Percentiles rank a stretch among this genome's conserved stretches.
Evolutionary conservation across 2,888 invertebrate species (phyloP).

Genomic region (Junonia oenone): DNA sequence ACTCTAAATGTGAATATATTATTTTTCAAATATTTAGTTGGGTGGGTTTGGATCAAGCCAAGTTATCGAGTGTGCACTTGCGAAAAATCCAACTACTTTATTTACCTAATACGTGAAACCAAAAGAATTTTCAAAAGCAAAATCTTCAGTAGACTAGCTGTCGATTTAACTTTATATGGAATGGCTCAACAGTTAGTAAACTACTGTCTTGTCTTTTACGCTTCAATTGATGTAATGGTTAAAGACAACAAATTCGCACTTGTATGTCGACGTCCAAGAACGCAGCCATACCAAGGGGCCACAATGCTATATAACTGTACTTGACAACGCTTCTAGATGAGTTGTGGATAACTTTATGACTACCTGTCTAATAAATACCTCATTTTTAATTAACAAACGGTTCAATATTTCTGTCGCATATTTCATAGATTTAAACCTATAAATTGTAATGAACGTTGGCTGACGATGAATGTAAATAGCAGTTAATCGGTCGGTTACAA

Average conservation of each 20-base stretch:
- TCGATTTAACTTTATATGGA: no score
- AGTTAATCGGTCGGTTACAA: slow-evolving; percentile 48
- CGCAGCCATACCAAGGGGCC: slow-evolving; percentile 59
- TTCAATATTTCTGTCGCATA: slow-evolving; percentile 28
- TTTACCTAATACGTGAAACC: no score
- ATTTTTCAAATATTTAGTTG: no score
- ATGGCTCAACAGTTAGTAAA: neutral
- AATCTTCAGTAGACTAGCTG: no score
- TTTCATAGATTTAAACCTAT: slow-evolving; percentile 36
- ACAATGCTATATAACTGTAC: slow-evolving; percentile 66
- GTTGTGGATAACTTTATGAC: slow-evolving; percentile 49
- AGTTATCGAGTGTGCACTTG: no score
- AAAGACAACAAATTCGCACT: slow-evolving; percentile 9
- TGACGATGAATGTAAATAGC: slow-evolving; percentile 61
- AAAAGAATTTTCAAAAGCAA: no score
- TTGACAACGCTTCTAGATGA: slow-evolving; percentile 59
- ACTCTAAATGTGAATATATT: no score
- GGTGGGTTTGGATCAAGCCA: no score
- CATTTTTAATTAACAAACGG: slow-evolving; percentile 22
- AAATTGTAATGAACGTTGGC: slow-evolving; percentile 49
- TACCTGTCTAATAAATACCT: slow-evolving; percentile 37
- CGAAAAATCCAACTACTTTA: no score
- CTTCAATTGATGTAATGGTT: slow-evolving; percentile 1
- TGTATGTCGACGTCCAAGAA: slow-evolving; percentile 36
- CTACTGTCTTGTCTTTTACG: neutral